phyloP scores from a whole-genome alignment of 1,140 invertebrate species.

The Diploscapter pachys region DNA sequence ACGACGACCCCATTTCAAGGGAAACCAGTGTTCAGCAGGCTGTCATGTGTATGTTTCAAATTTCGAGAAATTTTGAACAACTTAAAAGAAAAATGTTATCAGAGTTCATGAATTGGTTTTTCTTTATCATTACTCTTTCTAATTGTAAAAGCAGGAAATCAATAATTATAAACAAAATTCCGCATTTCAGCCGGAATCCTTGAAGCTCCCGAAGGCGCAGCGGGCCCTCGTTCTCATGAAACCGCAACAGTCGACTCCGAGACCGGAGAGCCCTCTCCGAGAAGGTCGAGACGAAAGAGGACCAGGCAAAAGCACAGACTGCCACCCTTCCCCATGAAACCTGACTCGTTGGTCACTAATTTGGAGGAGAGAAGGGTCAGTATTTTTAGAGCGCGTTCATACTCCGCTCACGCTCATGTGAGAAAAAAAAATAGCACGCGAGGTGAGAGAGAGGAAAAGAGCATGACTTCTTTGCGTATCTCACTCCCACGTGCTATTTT shows the following conservation, averaged over 20 bases:
- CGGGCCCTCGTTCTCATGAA: too few relatives aligned
- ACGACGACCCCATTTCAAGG: slow-evolving; percentile 2
- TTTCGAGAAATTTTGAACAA: background rate
- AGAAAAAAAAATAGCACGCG: too few relatives aligned
- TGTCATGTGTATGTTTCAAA: background rate
- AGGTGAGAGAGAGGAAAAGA: too few relatives aligned
- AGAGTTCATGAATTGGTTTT: background rate
- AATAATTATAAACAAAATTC: background rate
- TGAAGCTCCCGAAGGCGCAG: background rate
- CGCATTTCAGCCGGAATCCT: slow-evolving; percentile 33
- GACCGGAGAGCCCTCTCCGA: too few relatives aligned
- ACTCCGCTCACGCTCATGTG: too few relatives aligned
- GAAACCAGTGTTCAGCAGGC: background rate
- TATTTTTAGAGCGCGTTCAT: too few relatives aligned
- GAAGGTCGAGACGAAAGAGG: background rate
- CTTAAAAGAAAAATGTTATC: background rate
- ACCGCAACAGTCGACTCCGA: too few relatives aligned
- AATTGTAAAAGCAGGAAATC: too few relatives aligned
- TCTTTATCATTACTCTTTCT: background rate
- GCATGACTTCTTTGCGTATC: too few relatives aligned
- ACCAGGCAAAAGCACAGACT: slow-evolving; percentile 36
- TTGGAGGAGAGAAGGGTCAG: slow-evolving; percentile 34
- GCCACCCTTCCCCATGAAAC: slow-evolving; percentile 49
- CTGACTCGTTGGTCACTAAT: slow-evolving; percentile 45
- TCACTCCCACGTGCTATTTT: too few relatives aligned